Evolutionary conservation across 2,113 vertebrate species (phyloP).

Genomic region (Cebidichthys violaceus): DNA sequence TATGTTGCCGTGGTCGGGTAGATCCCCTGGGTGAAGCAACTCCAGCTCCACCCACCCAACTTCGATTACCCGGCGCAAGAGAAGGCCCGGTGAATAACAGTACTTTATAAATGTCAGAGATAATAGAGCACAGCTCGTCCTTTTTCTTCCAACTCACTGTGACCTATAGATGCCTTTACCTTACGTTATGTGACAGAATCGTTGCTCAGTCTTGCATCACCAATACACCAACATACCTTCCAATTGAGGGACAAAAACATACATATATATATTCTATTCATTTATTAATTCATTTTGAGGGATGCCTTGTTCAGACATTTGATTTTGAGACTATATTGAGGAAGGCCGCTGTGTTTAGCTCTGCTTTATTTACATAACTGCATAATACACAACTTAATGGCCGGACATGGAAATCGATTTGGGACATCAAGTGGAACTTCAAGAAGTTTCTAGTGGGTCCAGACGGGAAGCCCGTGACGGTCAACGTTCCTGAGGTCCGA

Average conservation of each 20-base stretch:
- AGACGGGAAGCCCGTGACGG: slow-evolving; percentile 86
- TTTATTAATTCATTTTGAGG: not conserved
- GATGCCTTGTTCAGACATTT: not conserved
- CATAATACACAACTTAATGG: not conserved
- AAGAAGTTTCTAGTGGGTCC: slow-evolving; percentile 96
- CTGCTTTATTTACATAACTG: not conserved
- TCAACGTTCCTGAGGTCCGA: slow-evolving; percentile 82
- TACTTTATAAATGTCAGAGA: not conserved
- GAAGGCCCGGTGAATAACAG: not conserved
- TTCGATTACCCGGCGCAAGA: slow-evolving; percentile 16
- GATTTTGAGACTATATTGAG: not conserved
- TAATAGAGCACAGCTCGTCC: not conserved
- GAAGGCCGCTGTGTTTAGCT: not conserved
- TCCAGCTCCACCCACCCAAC: slow-evolving; percentile 31
- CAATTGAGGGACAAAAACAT: not conserved
- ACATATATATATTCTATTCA: not conserved
- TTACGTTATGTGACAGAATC: not conserved
- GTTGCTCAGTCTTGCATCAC: not conserved
- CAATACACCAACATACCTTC: not conserved
- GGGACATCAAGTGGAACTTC: slow-evolving; percentile 98
- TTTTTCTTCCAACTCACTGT: not conserved
- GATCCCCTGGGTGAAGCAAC: slow-evolving; percentile 18
- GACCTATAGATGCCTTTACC: not conserved
- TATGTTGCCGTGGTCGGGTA: not conserved
- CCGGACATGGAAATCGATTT: no score